A percentile compares a stretch with the other conserved stretches of the same genome.
Evolutionary conservation across 2,888 invertebrate genomes (phyloP).

Genomic region (Galerucella calmariensis): DNA sequence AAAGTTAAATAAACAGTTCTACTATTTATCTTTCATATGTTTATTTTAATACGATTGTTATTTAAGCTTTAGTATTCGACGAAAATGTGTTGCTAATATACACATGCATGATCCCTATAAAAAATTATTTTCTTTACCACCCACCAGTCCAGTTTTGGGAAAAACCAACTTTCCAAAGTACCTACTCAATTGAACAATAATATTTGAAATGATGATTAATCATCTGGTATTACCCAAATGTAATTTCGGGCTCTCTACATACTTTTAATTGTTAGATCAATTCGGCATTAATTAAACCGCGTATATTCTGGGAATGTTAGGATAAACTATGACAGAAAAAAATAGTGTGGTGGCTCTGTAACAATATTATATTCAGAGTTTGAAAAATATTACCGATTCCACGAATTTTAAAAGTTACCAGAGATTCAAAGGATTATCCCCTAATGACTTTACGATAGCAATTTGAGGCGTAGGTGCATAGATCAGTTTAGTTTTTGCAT

Average conservation of each 20-base stretch:
- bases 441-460: no score
- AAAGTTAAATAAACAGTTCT: not conserved
- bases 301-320: not conserved
- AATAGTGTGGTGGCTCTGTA: not conserved
- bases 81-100: constrained; percentile 1
- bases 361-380: not conserved
- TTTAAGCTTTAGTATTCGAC: not conserved
- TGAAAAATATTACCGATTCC: no score
- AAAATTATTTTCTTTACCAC: not conserved
- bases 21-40: not conserved
- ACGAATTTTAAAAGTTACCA: no score
- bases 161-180: not conserved
- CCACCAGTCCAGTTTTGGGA: not conserved
- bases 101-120: not conserved
- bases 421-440: no score
- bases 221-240: not conserved
- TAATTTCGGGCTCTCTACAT: not conserved
- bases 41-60: constrained; percentile 2
- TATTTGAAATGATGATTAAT: not conserved
- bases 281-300: not conserved
- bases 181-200: not conserved
- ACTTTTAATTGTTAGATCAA: not conserved
- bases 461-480: no score
- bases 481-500: no score
- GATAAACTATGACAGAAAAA: not conserved